A percentile compares a stretch with the other conserved stretches of the same genome.
These are phyloP conservation scores for Dinoponera quadriceps DNA, from an alignment of 1,140 invertebrate species.

Conservation along the genomic window DNA sequence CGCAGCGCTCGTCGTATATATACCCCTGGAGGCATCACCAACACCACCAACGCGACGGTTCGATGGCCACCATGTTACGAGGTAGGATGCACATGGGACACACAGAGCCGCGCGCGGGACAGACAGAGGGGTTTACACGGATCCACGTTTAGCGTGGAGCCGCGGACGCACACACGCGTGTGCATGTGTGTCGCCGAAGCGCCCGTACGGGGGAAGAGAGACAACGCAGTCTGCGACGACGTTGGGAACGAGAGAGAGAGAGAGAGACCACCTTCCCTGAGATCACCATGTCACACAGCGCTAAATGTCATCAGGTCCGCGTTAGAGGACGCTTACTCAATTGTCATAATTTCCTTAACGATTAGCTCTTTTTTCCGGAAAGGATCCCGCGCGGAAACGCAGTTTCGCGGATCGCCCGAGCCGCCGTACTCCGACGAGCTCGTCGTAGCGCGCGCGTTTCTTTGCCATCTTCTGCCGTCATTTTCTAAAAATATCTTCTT, in stretches of 20 bases:
- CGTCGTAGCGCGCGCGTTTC: not conserved
- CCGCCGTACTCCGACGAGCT: too few species aligned
- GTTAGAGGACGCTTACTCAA: constrained; percentile 79
- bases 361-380: not conserved
- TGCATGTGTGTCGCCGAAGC: constrained; percentile 48
- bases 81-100: constrained; percentile 70
- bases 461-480: too few species aligned
- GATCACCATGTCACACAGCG: constrained; percentile 79
- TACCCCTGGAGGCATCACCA: constrained; percentile 78
- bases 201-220: constrained; percentile 67
- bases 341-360: constrained; percentile 78
- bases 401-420: not conserved
- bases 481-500: too few species aligned
- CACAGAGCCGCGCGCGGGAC: constrained; percentile 13
- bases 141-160: constrained; percentile 63
- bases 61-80: constrained; percentile 65
- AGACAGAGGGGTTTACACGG: constrained; percentile 67
- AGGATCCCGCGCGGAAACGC: not conserved
- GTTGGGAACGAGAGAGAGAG: constrained; percentile 43
- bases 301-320: constrained; percentile 82
- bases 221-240: constrained; percentile 77
- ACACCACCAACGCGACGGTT: constrained; percentile 67
- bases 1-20: constrained; percentile 79
- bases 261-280: constrained; percentile 73
- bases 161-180: not conserved